A percentile compares a stretch with the other conserved stretches of the same genome.
These are phyloP conservation scores for Fopius arisanus DNA, from an alignment of 1,140 invertebrate species.

Conservation along the genomic window DNA sequence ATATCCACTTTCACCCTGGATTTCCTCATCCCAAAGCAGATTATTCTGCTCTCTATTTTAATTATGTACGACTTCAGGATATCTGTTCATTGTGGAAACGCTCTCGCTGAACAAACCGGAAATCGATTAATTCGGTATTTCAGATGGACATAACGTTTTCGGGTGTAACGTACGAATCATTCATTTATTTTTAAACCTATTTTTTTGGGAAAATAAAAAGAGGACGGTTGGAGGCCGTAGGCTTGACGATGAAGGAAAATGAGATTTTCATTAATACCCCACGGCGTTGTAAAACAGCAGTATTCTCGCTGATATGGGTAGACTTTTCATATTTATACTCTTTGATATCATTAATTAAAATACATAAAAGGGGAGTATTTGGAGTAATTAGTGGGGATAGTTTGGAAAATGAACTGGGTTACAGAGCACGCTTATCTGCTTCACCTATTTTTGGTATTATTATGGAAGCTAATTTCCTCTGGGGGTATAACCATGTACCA, in stretches of 20 bases:
- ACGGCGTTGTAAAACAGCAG: not conserved
- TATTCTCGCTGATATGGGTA: not conserved
- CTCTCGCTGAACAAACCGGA: too few species aligned
- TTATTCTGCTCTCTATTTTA: not conserved
- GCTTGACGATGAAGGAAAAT: not conserved
- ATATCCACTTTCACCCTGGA: not conserved
- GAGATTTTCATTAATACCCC: not conserved
- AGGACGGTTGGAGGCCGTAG: not conserved
- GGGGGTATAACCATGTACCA: slow-evolving; percentile 36
- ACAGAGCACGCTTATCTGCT: not conserved
- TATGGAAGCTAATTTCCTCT: slow-evolving; percentile 40
- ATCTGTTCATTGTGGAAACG: not conserved
- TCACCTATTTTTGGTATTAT: slow-evolving; percentile 26
- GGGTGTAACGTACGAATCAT: too few species aligned
- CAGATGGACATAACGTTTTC: too few species aligned
- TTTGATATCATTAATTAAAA: slow-evolving; percentile 2
- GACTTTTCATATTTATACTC: not conserved
- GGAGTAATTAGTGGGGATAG: not conserved
- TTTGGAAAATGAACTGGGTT: not conserved
- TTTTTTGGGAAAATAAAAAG: too few species aligned
- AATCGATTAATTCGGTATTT: too few species aligned
- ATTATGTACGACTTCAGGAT: not conserved
- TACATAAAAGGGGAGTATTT: not conserved
- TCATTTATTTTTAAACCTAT: too few species aligned
- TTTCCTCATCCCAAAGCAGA: not conserved